A percentile compares a stretch with the other conserved stretches of the same genome.
Evolutionary conservation across 1,140 invertebrate genomes (phyloP).

Genomic region (Macrocentrus cingulum): DNA sequence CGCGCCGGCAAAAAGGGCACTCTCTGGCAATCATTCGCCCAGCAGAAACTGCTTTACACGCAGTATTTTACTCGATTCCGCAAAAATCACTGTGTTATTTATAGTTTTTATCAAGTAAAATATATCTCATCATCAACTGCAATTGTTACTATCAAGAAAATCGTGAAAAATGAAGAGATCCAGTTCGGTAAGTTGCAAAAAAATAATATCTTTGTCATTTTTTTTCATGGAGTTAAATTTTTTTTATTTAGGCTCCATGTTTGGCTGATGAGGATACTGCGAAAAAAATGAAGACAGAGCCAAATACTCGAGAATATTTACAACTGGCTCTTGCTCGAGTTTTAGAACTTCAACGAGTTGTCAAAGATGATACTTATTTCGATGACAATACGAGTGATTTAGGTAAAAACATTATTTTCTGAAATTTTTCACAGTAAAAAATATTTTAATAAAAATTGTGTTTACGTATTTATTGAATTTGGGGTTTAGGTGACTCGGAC

Average conservation of each 20-base stretch:
- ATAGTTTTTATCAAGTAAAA: background rate
- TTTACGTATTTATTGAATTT: constrained; percentile 3
- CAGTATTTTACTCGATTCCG: background rate
- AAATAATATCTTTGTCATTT: background rate
- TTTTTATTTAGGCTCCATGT: background rate
- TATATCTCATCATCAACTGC: background rate
- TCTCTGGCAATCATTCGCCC: background rate
- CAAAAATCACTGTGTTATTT: background rate
- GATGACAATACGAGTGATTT: constrained; percentile 42
- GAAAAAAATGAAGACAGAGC: constrained; percentile 2
- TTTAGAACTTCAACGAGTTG: constrained; percentile 46
- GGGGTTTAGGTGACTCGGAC: constrained; percentile 40
- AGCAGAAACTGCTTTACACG: too few relatives aligned
- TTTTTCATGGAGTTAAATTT: background rate
- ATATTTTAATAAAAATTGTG: constrained; percentile 5
- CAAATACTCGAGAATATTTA: constrained; percentile 46
- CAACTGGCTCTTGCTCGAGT: constrained; percentile 46
- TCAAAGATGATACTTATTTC: constrained; percentile 44
- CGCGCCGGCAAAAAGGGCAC: background rate
- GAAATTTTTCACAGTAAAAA: too few relatives aligned
- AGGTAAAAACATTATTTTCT: too few relatives aligned
- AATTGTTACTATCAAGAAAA: background rate
- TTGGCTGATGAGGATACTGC: background rate
- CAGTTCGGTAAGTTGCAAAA: background rate
- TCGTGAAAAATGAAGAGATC: background rate